Conservation (phyloP, 2,113 vertebrate genomes). For the Paralichthys olivaceus region DNA sequence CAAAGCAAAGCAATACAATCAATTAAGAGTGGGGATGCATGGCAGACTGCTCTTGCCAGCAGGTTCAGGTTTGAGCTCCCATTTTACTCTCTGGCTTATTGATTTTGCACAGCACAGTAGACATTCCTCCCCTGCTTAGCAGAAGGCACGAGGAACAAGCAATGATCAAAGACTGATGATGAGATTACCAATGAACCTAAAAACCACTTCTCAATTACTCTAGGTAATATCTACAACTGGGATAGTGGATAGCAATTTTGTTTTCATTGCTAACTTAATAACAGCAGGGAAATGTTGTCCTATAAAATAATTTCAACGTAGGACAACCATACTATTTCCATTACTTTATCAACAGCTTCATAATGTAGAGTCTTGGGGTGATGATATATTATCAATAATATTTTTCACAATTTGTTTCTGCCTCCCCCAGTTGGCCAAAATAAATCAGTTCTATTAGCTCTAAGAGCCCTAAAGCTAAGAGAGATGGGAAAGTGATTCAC, state of each 20-base stretch:
- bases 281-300: background rate
- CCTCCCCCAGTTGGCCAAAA: too few relatives aligned
- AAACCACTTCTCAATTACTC: background rate
- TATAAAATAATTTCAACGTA: too few relatives aligned
- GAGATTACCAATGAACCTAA: background rate
- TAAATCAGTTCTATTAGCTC: too few relatives aligned
- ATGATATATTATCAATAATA: too few relatives aligned
- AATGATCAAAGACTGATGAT: background rate
- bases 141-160: background rate
- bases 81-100: background rate
- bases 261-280: background rate
- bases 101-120: slow-evolving; percentile 15
- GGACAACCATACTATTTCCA: too few relatives aligned
- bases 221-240: background rate
- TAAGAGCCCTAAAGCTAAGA: too few relatives aligned
- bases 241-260: background rate
- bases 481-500: too few relatives aligned
- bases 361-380: too few relatives aligned
- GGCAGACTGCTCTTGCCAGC: slow-evolving; percentile 10
- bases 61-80: slow-evolving; percentile 26
- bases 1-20: slow-evolving; percentile 54
- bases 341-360: too few relatives aligned
- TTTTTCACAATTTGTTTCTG: too few relatives aligned
- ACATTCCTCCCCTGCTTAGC: background rate
- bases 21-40: slow-evolving; percentile 44